Evolutionary conservation across 2,797 vertebrate species (phyloP).

Genomic region (Thunnus albacares): DNA sequence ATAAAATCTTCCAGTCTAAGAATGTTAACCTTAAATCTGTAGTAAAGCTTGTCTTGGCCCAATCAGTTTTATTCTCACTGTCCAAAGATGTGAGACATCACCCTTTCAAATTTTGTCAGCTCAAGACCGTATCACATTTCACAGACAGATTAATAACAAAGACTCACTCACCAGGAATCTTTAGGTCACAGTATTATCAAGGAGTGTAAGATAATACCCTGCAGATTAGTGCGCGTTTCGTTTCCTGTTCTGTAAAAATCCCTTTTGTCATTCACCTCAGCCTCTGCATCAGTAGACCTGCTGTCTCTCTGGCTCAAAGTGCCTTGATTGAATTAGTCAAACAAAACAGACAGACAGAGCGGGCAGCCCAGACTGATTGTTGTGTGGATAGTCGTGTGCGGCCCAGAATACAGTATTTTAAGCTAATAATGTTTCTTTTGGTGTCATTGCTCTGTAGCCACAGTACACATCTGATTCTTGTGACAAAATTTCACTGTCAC

Average conservation of each 20-base stretch:
- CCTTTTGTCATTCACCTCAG: slow-evolving; percentile 68
- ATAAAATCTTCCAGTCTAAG: neutral
- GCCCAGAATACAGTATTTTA: slow-evolving; percentile 14
- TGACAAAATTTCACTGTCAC: no score
- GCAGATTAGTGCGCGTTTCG: slow-evolving; percentile 52
- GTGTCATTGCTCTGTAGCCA: slow-evolving; percentile 9
- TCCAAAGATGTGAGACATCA: neutral
- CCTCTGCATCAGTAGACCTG: slow-evolving; percentile 32
- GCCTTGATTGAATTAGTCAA: slow-evolving; percentile 59
- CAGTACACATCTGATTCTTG: neutral
- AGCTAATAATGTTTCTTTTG: slow-evolving; percentile 17
- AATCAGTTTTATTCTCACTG: neutral
- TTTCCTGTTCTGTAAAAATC: slow-evolving; percentile 54
- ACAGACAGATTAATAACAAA: slow-evolving; percentile 10
- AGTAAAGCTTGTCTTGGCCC: neutral
- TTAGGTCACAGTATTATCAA: neutral
- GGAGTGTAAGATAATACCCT: slow-evolving; percentile 17
- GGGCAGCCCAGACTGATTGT: slow-evolving; percentile 26
- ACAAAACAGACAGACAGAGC: slow-evolving; percentile 39
- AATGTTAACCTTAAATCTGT: neutral
- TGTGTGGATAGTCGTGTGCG: slow-evolving; percentile 22
- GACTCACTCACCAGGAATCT: neutral
- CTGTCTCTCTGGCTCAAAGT: slow-evolving; percentile 46
- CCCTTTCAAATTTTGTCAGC: neutral
- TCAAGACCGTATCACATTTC: neutral